A percentile compares a stretch with the other conserved stretches of the same genome.
Evolutionary conservation across 1,140 invertebrate genomes (phyloP).

Genomic region (Oryzaephilus surinamensis): DNA sequence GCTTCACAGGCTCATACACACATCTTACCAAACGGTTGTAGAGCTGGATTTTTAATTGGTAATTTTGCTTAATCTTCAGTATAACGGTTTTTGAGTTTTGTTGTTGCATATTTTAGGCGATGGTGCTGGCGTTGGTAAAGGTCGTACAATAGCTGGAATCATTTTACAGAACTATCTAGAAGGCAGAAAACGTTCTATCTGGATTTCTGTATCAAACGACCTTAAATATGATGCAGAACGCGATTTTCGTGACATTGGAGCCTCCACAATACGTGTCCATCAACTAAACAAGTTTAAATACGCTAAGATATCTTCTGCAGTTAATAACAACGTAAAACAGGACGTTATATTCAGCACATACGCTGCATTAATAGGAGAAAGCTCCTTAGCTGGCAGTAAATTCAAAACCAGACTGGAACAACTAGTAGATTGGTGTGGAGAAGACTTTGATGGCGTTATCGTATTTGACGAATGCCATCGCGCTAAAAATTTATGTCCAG

Average conservation of each 20-base stretch:
- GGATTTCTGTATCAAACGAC: slow-evolving; percentile 98
- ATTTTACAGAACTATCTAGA: slow-evolving; percentile 97
- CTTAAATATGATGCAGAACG: slow-evolving; percentile 96
- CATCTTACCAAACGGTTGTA: slow-evolving; percentile 75
- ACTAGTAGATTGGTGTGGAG: slow-evolving; percentile 92
- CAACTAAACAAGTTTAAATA: slow-evolving; percentile 93
- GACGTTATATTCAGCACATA: slow-evolving; percentile 95
- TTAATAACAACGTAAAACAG: slow-evolving; percentile 89
- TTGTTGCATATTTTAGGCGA: slow-evolving; percentile 61
- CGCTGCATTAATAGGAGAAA: slow-evolving; percentile 95
- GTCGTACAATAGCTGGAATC: slow-evolving; percentile 94
- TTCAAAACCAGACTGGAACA: slow-evolving; percentile 92
- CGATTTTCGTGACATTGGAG: slow-evolving; percentile 93
- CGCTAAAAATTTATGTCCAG: slow-evolving; percentile 97
- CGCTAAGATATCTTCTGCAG: slow-evolving; percentile 86
- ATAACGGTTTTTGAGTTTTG: slow-evolving; percentile 7
- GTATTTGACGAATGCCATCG: slow-evolving; percentile 99
- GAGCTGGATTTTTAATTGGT: slow-evolving; percentile 94
- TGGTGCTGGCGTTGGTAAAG: slow-evolving; percentile 98
- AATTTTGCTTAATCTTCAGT: too few species aligned
- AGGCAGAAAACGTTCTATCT: slow-evolving; percentile 87
- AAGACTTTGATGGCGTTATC: slow-evolving; percentile 91
- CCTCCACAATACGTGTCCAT: slow-evolving; percentile 79
- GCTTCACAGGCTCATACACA: slow-evolving; percentile 93
- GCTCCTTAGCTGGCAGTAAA: slow-evolving; percentile 77